These are phyloP conservation scores for Zosterops japonicus DNA, from an alignment of 2,113 vertebrate species.

Conservation along the genomic window DNA sequence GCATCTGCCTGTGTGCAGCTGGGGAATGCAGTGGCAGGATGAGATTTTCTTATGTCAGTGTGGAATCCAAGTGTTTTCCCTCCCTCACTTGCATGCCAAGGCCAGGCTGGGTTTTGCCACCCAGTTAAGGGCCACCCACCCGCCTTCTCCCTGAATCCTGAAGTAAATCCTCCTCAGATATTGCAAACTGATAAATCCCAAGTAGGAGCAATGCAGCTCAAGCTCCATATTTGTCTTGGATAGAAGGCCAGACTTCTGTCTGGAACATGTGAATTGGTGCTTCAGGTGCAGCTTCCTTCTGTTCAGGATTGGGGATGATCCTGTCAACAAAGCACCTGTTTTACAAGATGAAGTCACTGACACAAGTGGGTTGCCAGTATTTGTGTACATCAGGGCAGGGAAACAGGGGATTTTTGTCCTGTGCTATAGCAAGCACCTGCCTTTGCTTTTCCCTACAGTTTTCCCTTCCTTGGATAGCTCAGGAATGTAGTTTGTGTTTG, in stretches of 20 bases:
- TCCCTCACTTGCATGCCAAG: background rate
- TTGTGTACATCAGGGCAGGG: background rate
- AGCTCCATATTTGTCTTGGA: constrained; percentile 69
- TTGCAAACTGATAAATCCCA: background rate
- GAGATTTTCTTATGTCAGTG: background rate
- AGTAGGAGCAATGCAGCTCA: background rate
- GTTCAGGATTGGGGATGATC: constrained; percentile 66
- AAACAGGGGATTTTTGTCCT: background rate
- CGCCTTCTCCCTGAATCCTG: background rate
- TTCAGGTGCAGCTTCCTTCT: constrained; percentile 80
- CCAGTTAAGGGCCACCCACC: background rate
- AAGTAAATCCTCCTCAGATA: background rate
- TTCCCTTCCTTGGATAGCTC: background rate
- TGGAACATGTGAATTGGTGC: constrained; percentile 57
- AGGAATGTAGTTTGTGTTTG: background rate
- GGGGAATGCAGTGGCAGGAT: background rate
- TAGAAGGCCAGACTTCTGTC: constrained; percentile 53
- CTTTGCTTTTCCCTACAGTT: background rate
- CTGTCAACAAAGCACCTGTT: constrained; percentile 45
- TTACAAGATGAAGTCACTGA: constrained; percentile 10
- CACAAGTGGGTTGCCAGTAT: background rate
- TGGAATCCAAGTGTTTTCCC: background rate
- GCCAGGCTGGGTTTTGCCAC: background rate
- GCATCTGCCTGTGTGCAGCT: background rate
- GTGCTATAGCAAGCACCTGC: background rate